A percentile compares a stretch with the other conserved stretches of the same genome.
These are phyloP conservation scores for Bombyx huttoni DNA, from an alignment of 2,888 invertebrate genomes.

Conservation along the genomic window DNA sequence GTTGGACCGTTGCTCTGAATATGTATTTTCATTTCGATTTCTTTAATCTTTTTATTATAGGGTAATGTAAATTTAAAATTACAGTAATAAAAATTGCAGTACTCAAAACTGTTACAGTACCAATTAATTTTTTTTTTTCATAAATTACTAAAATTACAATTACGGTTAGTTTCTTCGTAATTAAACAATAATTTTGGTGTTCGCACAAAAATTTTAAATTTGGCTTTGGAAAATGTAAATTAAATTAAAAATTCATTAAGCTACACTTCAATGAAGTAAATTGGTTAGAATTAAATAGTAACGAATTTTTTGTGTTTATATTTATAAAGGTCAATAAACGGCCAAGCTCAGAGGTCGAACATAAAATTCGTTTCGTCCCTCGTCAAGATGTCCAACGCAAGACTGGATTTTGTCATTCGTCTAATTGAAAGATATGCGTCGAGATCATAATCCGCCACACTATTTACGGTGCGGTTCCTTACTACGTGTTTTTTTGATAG, in stretches of 20 bases:
- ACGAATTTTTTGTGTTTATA: background rate
- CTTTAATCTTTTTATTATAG: background rate
- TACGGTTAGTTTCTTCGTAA: too few relatives aligned
- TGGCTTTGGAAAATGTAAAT: too few relatives aligned
- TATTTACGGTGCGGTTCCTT: too few relatives aligned
- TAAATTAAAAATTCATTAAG: too few relatives aligned
- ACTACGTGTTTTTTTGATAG: too few relatives aligned
- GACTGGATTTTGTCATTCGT: background rate
- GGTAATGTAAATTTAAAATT: background rate
- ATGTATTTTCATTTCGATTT: too few relatives aligned
- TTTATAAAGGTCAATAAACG: background rate
- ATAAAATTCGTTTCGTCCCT: background rate
- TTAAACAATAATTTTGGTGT: too few relatives aligned
- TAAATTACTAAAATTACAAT: too few relatives aligned
- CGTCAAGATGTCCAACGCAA: background rate
- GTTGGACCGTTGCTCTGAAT: background rate
- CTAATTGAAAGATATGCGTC: background rate
- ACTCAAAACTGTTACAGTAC: too few relatives aligned
- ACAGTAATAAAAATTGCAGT: too few relatives aligned
- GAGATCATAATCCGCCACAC: background rate
- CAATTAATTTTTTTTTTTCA: too few relatives aligned
- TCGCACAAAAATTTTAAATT: too few relatives aligned
- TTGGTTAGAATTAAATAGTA: background rate
- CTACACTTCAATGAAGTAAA: background rate
- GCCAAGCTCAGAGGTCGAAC: background rate